Conservation (phyloP, 2,113 vertebrate species). For the Bos indicus region DNA sequence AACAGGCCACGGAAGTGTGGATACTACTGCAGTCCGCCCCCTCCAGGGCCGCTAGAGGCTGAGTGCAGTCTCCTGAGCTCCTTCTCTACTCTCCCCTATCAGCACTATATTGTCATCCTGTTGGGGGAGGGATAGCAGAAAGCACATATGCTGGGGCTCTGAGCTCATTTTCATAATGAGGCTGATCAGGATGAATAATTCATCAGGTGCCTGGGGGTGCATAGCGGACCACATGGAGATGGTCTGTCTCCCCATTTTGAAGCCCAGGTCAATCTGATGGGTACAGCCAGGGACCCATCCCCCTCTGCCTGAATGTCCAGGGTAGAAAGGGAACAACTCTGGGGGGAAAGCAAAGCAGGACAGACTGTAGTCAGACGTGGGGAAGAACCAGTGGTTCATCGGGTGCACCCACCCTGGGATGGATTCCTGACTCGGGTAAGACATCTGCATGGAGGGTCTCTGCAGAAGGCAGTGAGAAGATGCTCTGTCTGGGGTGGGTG, state of each 20-base stretch:
- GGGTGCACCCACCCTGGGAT: not conserved
- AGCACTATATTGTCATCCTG: slow-evolving; percentile 77
- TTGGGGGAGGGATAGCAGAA: slow-evolving; percentile 77
- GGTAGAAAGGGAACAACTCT: not conserved
- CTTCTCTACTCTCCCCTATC: slow-evolving; percentile 53
- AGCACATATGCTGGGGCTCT: slow-evolving; percentile 82
- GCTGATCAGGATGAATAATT: slow-evolving; percentile 90
- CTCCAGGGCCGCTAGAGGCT: not conserved
- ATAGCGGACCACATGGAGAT: not conserved
- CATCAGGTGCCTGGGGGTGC: slow-evolving; percentile 70
- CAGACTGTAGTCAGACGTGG: not conserved
- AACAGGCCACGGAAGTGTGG: not conserved
- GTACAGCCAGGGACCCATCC: not conserved
- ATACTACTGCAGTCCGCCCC: not conserved
- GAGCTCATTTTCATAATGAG: slow-evolving; percentile 85
- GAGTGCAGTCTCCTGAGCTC: not conserved
- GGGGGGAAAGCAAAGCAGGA: not conserved
- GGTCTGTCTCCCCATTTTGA: not conserved
- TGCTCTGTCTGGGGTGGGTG: not conserved
- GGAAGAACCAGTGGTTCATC: not conserved
- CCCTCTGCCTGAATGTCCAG: not conserved
- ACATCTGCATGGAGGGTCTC: not conserved
- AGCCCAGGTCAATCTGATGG: not conserved
- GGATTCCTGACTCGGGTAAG: not conserved
- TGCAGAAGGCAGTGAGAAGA: not conserved